Evolutionary conservation across 2,888 invertebrate species (phyloP).

Genomic region (Epiblema foenella): DNA sequence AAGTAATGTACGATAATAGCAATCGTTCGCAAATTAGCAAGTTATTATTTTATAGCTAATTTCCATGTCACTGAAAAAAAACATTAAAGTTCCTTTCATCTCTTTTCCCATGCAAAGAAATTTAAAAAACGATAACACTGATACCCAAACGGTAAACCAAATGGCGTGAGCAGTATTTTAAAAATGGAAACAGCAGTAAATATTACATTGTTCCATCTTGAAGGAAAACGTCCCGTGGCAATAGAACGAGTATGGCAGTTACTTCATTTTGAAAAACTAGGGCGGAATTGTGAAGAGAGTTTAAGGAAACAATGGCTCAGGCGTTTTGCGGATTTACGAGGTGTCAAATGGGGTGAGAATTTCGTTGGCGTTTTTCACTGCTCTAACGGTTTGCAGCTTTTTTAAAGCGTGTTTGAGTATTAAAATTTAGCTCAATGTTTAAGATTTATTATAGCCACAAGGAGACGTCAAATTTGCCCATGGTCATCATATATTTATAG

Average conservation of each 20-base stretch:
- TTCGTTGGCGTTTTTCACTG: constrained; percentile 19
- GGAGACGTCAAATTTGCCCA: too few species aligned
- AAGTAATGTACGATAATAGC: too few species aligned
- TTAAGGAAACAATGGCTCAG: constrained; percentile 24
- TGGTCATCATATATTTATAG: too few species aligned
- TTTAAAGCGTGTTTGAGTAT: neutral
- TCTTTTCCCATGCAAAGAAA: neutral
- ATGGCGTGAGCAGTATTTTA: constrained; percentile 18
- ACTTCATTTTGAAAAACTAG: neutral
- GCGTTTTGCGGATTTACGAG: constrained; percentile 27
- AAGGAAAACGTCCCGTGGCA: neutral
- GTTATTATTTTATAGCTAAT: too few species aligned
- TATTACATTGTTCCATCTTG: neutral
- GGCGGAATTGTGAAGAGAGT: constrained; percentile 3
- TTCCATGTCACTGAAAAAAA: neutral
- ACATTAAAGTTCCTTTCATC: neutral
- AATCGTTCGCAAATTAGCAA: too few species aligned
- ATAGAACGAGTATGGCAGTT: neutral
- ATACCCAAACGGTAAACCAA: constrained; percentile 15
- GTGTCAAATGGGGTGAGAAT: constrained; percentile 23
- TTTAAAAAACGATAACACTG: constrained; percentile 16
- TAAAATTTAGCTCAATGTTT: neutral
- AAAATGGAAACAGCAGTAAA: constrained; percentile 14
- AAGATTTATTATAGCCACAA: neutral
- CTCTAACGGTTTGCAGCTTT: constrained; percentile 3